phyloP scores from a whole-genome alignment of 2,113 vertebrate genomes.

The Bubo bubo region DNA sequence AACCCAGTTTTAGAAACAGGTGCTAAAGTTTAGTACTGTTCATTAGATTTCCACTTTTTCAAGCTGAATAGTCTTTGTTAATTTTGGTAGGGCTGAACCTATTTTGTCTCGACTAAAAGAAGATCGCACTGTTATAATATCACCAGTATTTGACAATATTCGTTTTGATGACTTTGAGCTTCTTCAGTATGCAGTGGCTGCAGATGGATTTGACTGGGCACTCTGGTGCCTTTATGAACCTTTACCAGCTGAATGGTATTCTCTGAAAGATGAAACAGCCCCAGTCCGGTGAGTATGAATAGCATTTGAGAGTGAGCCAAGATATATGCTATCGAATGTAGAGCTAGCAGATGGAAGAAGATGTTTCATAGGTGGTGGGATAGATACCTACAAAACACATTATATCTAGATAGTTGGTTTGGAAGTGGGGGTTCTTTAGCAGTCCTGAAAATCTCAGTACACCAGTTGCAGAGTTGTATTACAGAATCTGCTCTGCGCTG shows the following conservation, averaged over 20 bases:
- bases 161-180: conserved; percentile 48
- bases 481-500: not conserved
- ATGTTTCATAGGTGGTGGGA: not conserved
- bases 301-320: not conserved
- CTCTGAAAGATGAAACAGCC: conserved; percentile 30
- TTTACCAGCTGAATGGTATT: not conserved
- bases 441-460: not conserved
- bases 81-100: conserved; percentile 44
- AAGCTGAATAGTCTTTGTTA: not conserved
- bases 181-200: not conserved
- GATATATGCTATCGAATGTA: not conserved
- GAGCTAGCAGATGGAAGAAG: not conserved
- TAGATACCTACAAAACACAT: not conserved
- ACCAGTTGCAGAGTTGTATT: not conserved
- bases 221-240: conserved; percentile 47
- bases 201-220: conserved; percentile 58
- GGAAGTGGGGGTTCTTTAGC: not conserved
- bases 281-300: conserved; percentile 28
- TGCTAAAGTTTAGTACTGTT: not conserved
- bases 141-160: conserved; percentile 57
- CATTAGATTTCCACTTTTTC: not conserved
- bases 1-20: not conserved
- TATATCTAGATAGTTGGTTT: not conserved
- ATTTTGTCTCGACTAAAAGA: conserved; percentile 60
- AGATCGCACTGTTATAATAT: conserved; percentile 39